Percentiles rank a stretch among this genome's conserved stretches.
These are phyloP conservation scores for Drepanosiphum platanoidis DNA, from an alignment of 2,888 invertebrate species.

Conservation along the genomic window DNA sequence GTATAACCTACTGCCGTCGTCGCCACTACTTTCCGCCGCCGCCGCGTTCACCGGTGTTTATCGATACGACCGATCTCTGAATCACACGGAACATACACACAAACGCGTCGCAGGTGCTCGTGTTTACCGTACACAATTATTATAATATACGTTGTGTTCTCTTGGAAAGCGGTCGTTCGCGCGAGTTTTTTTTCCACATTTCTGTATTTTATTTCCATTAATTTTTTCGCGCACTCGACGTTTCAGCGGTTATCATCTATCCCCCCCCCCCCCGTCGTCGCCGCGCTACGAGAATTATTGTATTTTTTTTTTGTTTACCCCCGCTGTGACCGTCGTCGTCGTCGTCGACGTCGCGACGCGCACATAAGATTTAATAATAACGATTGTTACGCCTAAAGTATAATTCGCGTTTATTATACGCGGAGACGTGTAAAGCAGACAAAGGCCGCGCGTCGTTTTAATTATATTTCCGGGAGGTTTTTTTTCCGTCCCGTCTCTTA, in stretches of 20 bases:
- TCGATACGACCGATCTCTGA: constrained; percentile 14
- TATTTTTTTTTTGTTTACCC: neutral
- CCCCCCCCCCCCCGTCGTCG: too few species aligned
- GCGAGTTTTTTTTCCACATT: neutral
- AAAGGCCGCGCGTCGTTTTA: neutral
- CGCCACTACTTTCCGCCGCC: neutral
- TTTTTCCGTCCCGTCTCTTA: neutral
- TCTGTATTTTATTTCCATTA: neutral
- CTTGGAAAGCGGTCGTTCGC: neutral
- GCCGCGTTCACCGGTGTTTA: neutral
- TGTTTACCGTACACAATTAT: neutral
- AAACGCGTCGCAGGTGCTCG: neutral
- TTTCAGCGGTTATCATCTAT: too few species aligned
- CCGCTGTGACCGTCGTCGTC: too few species aligned
- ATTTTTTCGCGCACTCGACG: neutral
- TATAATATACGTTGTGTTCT: too few species aligned
- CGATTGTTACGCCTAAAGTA: too few species aligned
- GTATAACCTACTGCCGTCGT: neutral
- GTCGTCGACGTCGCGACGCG: neutral
- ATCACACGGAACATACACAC: neutral
- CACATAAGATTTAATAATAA: neutral
- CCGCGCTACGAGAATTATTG: too few species aligned
- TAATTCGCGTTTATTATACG: too few species aligned
- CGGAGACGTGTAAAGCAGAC: neutral
- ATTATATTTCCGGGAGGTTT: neutral